Evolutionary conservation across 2,797 vertebrate genomes (phyloP), one percentile per base, ranked within the genome.

Genomic region (Morelia viridis): DNA sequence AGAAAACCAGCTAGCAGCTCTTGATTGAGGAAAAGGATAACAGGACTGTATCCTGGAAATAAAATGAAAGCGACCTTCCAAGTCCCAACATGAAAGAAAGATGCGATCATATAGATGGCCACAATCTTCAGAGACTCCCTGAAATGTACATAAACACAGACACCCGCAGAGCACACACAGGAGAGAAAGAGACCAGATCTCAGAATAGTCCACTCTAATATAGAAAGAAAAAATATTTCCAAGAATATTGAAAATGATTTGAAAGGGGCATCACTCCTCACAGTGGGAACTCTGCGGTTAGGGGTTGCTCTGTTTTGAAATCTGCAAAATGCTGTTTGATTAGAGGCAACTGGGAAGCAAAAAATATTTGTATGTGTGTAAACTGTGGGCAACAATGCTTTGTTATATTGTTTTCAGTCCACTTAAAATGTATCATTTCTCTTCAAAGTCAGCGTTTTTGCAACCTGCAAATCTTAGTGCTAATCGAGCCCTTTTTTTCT

Each of bases 401-500:
- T n/a, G 50, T 46, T 53, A 10, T n/a, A 87, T 53, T 41, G 61
- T 46, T 88, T 89, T 83, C 87, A 57, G 4, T 26, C 50, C 2
- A n/a, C 35, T 85, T 89, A 22, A 92, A 60, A 41, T 15, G 31
- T n/a, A n/a, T 89, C 68, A 26, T 60, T 56, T 85, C 12, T 58
- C 15, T 68, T 22, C 62, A 65, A 80, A n/a, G 53, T 13, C 53
- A 58, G 7, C 31, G 15, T 61, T 31, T 92, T 90, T 56, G 28
- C 57, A 87, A 90, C 11, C 53, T 90, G 83, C 28, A 92, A 71
- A 92, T 71, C 80, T 76, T 11, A 6, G 64, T 61, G 64, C 61
- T 58, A 92, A 89, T 89, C 53, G 28, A 65, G 26, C 64, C 28
- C 41, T 41, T 41, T 41, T 41, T 41, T 41, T 41, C 41, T 41